Percentiles rank a stretch among this genome's conserved stretches.
Conservation (phyloP, 2,888 invertebrate species). For the Ichneumoninae sp. region DNA sequence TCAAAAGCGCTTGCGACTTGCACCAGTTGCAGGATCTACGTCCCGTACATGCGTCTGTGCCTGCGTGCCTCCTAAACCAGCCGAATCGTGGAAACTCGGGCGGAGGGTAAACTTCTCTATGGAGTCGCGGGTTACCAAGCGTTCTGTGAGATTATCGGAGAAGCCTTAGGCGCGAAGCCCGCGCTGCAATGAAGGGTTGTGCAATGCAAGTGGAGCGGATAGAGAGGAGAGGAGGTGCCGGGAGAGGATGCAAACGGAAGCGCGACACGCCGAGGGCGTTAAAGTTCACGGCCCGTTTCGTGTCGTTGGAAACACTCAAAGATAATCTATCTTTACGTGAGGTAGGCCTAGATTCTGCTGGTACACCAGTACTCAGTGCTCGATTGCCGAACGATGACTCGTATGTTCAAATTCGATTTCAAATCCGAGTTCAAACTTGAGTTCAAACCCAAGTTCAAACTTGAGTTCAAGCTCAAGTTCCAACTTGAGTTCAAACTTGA, state of each 20-base stretch:
- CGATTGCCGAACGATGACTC: neutral
- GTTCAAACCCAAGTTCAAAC: too few species aligned
- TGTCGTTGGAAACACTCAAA: constrained; percentile 66
- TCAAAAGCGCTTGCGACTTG: neutral
- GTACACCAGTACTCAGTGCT: neutral
- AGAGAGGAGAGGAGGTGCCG: constrained; percentile 11
- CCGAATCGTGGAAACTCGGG: constrained; percentile 51
- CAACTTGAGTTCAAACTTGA: too few species aligned
- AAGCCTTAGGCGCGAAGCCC: constrained; percentile 48
- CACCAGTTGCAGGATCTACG: neutral
- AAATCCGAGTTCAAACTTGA: neutral
- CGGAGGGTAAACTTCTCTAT: constrained; percentile 51
- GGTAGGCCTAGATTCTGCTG: constrained; percentile 43
- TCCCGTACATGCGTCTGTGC: constrained; percentile 4
- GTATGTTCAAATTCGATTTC: neutral
- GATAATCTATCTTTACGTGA: constrained; percentile 63
- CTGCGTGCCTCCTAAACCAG: constrained; percentile 49
- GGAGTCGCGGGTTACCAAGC: constrained; percentile 30
- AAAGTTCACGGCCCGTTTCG: constrained; percentile 71
- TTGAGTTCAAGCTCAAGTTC: neutral
- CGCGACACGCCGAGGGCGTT: constrained; percentile 64
- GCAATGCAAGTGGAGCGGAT: constrained; percentile 49
- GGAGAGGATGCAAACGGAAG: constrained; percentile 5
- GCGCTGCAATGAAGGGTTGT: constrained; percentile 35
- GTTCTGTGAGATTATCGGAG: constrained; percentile 55